phyloP scores from a whole-genome alignment of 2,113 vertebrate species.

The Rattus rattus region DNA sequence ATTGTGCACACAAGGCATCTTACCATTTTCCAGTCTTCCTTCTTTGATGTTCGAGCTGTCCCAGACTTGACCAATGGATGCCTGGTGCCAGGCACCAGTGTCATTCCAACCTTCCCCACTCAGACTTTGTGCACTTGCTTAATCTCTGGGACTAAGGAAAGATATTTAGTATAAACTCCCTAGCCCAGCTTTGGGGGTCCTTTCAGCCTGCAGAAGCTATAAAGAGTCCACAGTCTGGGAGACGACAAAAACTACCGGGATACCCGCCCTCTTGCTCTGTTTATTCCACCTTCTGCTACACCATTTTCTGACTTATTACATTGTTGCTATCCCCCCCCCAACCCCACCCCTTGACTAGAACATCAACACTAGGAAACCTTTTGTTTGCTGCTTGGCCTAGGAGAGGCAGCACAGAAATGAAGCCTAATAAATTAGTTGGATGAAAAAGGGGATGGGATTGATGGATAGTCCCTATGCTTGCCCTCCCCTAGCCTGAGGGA shows the following conservation, averaged over 20 bases:
- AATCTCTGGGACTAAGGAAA: neutral
- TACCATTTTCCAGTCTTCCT: neutral
- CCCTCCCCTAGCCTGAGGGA: neutral
- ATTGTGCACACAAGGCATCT: neutral
- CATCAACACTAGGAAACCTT: neutral
- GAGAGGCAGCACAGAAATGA: neutral
- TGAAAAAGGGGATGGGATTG: neutral
- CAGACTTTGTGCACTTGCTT: neutral
- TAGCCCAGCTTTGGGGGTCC: neutral
- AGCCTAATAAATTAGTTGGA: neutral
- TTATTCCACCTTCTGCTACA: neutral
- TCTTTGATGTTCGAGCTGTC: neutral
- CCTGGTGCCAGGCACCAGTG: neutral
- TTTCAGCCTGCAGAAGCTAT: neutral
- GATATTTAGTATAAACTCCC: no score
- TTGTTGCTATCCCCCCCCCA: neutral
- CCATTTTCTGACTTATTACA: neutral
- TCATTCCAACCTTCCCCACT: neutral
- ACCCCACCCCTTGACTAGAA: no score
- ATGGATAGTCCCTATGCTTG: neutral
- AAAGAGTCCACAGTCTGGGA: neutral
- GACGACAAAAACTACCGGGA: neutral
- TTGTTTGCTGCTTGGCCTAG: neutral
- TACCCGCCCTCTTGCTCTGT: neutral
- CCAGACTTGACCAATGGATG: neutral